phyloP scores from a whole-genome alignment of 2,888 invertebrate species.

The Saturnia pavonia region DNA sequence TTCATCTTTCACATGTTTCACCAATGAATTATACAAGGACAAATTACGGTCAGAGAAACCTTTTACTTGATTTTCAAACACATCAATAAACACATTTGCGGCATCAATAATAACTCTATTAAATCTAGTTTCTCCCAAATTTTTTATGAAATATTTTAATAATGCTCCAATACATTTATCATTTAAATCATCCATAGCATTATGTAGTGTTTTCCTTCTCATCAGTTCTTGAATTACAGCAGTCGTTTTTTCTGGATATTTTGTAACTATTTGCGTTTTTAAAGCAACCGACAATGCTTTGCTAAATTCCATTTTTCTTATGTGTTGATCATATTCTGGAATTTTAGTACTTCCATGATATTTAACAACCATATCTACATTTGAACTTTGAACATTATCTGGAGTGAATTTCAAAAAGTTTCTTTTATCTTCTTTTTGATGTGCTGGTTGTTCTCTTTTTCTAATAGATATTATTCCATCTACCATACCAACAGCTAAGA shows the following conservation, averaged over 20 bases:
- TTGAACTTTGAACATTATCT: slow-evolving; percentile 60
- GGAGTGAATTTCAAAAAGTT: slow-evolving; percentile 78
- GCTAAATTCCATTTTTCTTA: slow-evolving; percentile 91
- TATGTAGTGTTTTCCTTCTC: slow-evolving; percentile 88
- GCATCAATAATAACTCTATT: slow-evolving; percentile 88
- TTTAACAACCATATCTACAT: slow-evolving; percentile 79
- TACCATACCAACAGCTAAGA: slow-evolving; percentile 94
- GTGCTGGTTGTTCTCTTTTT: slow-evolving; percentile 84
- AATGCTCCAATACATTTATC: slow-evolving; percentile 85
- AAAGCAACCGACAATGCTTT: slow-evolving; percentile 90
- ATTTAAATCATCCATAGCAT: slow-evolving; percentile 88
- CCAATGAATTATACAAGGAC: slow-evolving; percentile 82
- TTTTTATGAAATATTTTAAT: slow-evolving; percentile 88
- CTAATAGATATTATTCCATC: slow-evolving; percentile 95
- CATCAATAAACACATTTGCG: slow-evolving; percentile 87
- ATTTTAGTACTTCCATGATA: slow-evolving; percentile 52
- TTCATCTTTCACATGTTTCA: slow-evolving; percentile 85
- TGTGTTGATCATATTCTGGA: slow-evolving; percentile 84
- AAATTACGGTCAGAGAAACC: slow-evolving; percentile 84
- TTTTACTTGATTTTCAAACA: slow-evolving; percentile 85
- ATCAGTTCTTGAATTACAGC: slow-evolving; percentile 93
- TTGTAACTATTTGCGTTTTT: slow-evolving; percentile 79
- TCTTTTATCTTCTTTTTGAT: slow-evolving; percentile 58
- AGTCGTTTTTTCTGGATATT: slow-evolving; percentile 89
- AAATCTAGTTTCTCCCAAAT: slow-evolving; percentile 88